phyloP scores from a whole-genome alignment of 2,888 invertebrate species.

The Cacoxenus indagator region DNA sequence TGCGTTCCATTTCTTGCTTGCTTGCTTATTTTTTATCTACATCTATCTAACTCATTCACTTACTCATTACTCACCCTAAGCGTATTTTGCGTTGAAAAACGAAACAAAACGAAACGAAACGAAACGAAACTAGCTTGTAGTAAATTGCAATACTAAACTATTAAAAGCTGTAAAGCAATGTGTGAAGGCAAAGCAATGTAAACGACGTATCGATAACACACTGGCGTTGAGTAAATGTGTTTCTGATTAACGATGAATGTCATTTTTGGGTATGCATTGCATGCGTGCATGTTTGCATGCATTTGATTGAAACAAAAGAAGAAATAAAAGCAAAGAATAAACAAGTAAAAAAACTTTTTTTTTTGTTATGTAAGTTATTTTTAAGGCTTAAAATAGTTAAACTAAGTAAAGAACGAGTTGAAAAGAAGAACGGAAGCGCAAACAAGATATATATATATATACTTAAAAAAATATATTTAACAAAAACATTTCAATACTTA shows the following conservation, averaged over 20 bases:
- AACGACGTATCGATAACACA: too few species aligned
- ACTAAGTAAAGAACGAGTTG: neutral
- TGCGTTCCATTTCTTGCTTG: too few species aligned
- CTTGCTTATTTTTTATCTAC: neutral
- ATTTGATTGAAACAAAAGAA: constrained; percentile 13
- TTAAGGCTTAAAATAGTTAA: neutral
- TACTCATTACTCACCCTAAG: too few species aligned
- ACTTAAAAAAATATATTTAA: constrained; percentile 20
- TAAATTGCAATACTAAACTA: too few species aligned
- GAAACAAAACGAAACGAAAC: too few species aligned
- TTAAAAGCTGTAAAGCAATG: too few species aligned
- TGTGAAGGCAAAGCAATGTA: too few species aligned
- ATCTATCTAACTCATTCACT: constrained; percentile 9
- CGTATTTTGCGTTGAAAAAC: too few species aligned
- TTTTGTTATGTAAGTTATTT: constrained; percentile 1
- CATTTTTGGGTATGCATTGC: neutral
- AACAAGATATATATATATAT: too few species aligned
- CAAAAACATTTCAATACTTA: constrained; percentile 53
- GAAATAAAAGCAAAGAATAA: neutral
- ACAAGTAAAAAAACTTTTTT: constrained; percentile 22
- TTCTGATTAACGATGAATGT: too few species aligned
- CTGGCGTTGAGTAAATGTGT: too few species aligned
- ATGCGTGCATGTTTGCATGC: constrained; percentile 17
- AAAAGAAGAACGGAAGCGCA: neutral
- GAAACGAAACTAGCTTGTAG: too few species aligned